Conservation (phyloP, 2,888 invertebrate genomes). For the Pocota personata region DNA sequence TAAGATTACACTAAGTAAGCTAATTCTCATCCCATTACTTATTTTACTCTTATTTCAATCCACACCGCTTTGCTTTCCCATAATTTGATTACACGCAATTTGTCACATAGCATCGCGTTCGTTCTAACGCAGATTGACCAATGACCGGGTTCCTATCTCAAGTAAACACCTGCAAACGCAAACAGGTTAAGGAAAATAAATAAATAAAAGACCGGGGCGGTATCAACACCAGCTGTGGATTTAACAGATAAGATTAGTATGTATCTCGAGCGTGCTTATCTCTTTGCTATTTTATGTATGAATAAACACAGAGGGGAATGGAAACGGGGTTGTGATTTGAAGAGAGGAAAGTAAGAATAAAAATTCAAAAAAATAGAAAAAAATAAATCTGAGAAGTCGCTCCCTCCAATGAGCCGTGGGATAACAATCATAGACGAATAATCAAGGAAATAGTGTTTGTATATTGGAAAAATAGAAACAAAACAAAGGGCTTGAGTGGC, state of each 20-base stretch:
- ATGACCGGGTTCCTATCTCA: neutral
- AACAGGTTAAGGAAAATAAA: conserved; percentile 3
- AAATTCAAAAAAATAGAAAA: neutral
- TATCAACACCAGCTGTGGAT: conserved; percentile 37
- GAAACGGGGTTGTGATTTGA: neutral
- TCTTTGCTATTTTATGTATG: neutral
- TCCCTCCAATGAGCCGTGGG: neutral
- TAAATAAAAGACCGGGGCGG: neutral
- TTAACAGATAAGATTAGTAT: conserved; percentile 24
- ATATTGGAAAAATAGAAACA: neutral
- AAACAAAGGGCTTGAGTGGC: neutral
- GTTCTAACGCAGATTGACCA: neutral
- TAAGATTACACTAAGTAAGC: too few species aligned
- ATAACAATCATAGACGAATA: neutral
- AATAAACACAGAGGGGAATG: neutral
- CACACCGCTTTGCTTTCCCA: neutral
- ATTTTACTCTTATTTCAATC: neutral
- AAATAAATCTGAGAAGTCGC: neutral
- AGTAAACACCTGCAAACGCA: conserved; percentile 21
- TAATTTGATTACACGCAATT: neutral
- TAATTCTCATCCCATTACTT: neutral
- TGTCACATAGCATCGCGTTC: neutral
- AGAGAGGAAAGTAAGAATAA: neutral
- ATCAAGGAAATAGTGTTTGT: neutral
- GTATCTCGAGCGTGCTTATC: conserved; percentile 11